Conservation (phyloP, 1,140 invertebrate genomes). For the Drosophila gunungcola region DNA sequence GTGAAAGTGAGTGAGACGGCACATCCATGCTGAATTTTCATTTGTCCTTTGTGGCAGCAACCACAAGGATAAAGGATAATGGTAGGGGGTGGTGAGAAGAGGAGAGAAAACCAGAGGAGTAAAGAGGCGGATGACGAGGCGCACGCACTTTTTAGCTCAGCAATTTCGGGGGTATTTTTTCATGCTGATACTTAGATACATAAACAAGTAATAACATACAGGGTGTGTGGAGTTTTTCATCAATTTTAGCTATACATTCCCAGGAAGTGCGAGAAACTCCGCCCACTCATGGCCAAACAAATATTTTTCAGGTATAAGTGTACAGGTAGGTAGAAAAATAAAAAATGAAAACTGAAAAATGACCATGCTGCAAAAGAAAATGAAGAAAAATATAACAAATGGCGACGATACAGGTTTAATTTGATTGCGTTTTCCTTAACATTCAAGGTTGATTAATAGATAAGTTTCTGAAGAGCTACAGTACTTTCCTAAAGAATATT, state of each 20-base stretch:
- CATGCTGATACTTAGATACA: slow-evolving; percentile 9
- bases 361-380: neutral
- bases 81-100: slow-evolving; percentile 19
- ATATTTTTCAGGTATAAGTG: slow-evolving; percentile 19
- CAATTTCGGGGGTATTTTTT: slow-evolving; percentile 70
- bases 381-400: slow-evolving; percentile 20
- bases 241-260: neutral
- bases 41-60: slow-evolving; percentile 60
- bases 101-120: neutral
- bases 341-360: slow-evolving; percentile 9
- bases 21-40: slow-evolving; percentile 66
- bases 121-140: slow-evolving; percentile 41
- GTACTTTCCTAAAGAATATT: too few relatives aligned
- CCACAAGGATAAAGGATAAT: slow-evolving; percentile 27
- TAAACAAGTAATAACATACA: slow-evolving; percentile 27
- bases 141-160: slow-evolving; percentile 63
- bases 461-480: too few relatives aligned
- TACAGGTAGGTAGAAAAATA: slow-evolving; percentile 11
- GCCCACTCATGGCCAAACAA: slow-evolving; percentile 7
- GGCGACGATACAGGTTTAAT: neutral
- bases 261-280: slow-evolving; percentile 25
- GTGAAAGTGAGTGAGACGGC: slow-evolving; percentile 72
- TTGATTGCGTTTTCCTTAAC: too few relatives aligned
- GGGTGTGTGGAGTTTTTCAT: slow-evolving; percentile 8
- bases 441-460: too few relatives aligned